Percentiles rank a stretch among this genome's conserved stretches.
Evolutionary conservation across 2,888 invertebrate species (phyloP).

Genomic region (Chironomus tentans): DNA sequence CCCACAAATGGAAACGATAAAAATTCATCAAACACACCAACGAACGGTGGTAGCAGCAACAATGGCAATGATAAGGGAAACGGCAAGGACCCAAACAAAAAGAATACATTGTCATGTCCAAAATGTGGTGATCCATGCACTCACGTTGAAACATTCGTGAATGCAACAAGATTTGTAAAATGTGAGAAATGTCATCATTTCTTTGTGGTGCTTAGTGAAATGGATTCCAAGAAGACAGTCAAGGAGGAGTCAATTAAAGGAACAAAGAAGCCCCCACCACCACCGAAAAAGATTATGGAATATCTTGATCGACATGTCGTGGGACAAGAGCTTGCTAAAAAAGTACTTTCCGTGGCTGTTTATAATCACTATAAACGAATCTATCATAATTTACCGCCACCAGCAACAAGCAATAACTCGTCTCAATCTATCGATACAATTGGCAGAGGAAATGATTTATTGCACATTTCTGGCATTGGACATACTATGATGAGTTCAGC

Average conservation of each 20-base stretch:
- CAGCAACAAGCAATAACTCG: constrained; percentile 31
- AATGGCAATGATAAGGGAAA: constrained; percentile 46
- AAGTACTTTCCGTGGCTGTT: constrained; percentile 93
- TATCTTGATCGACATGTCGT: constrained; percentile 95
- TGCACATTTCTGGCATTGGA: constrained; percentile 74
- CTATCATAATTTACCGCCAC: constrained; percentile 74
- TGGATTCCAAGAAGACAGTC: constrained; percentile 77
- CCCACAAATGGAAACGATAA: constrained; percentile 22
- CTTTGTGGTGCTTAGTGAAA: constrained; percentile 90
- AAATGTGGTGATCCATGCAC: constrained; percentile 97
- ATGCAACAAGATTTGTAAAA: constrained; percentile 93
- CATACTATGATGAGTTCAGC: constrained; percentile 49
- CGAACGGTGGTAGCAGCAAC: constrained; percentile 33
- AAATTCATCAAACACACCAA: not conserved
- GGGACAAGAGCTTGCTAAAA: constrained; percentile 95
- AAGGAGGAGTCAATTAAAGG: constrained; percentile 61
- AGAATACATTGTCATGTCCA: constrained; percentile 78
- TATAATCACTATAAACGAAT: constrained; percentile 99
- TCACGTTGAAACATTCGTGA: constrained; percentile 93
- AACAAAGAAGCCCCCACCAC: constrained; percentile 79
- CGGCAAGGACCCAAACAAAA: constrained; percentile 56
- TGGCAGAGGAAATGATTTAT: constrained; percentile 52
- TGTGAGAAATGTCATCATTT: constrained; percentile 98
- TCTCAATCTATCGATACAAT: constrained; percentile 34
- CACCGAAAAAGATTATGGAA: constrained; percentile 94